Evolutionary conservation across 2,888 invertebrate species (phyloP).

Genomic region (Eupithecia exiguata): DNA sequence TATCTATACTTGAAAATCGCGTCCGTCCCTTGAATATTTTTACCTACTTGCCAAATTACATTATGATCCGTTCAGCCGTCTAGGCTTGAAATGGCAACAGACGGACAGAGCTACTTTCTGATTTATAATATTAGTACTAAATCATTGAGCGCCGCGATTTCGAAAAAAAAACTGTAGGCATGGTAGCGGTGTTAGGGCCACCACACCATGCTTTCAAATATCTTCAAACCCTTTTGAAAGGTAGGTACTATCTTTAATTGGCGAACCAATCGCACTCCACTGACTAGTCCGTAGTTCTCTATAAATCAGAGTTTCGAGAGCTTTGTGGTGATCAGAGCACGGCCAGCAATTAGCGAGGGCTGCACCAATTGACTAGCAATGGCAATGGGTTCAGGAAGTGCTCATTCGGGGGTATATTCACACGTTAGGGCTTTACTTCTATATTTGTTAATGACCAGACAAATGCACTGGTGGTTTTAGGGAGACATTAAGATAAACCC

Average conservation of each 20-base stretch:
- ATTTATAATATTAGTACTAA: too few species aligned
- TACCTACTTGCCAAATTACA: too few species aligned
- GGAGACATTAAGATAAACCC: background rate
- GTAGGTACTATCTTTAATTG: background rate
- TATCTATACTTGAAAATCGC: too few species aligned
- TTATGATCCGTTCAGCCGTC: too few species aligned
- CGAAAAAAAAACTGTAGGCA: too few species aligned
- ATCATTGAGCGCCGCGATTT: too few species aligned
- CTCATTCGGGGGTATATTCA: background rate
- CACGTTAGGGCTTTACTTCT: background rate
- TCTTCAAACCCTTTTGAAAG: background rate
- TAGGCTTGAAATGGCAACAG: too few species aligned
- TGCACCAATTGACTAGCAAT: background rate
- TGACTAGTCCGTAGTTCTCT: background rate
- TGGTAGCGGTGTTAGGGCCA: too few species aligned
- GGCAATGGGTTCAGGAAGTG: background rate
- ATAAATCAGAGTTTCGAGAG: background rate
- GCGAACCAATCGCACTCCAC: background rate
- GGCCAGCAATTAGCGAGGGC: slow-evolving; percentile 2
- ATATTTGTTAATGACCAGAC: background rate
- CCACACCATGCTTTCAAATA: too few species aligned
- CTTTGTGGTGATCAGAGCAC: background rate
- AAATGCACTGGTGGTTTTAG: background rate
- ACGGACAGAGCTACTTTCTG: too few species aligned
- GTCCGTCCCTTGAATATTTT: too few species aligned